These are phyloP conservation scores for Mesembrinibis cayennensis DNA, from an alignment of 2,113 vertebrate genomes.

Conservation along the genomic window DNA sequence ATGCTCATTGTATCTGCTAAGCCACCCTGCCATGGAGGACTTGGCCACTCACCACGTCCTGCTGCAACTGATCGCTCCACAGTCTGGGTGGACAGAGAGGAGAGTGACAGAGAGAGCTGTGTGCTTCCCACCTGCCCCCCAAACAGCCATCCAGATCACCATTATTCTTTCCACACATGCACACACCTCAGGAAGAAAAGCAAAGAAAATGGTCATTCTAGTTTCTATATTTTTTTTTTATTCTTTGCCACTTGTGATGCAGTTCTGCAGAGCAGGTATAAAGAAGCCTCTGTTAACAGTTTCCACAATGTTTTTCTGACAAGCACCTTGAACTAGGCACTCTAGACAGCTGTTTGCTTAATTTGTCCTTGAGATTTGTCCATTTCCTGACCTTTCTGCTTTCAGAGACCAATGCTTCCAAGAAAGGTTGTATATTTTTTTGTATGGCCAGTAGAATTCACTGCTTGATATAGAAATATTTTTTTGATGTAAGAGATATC, in stretches of 20 bases:
- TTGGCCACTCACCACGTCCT: background rate
- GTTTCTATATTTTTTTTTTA: background rate
- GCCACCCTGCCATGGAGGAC: background rate
- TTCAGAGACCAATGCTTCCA: background rate
- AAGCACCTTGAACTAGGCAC: background rate
- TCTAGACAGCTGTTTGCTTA: background rate
- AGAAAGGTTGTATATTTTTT: background rate
- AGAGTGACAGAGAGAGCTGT: background rate
- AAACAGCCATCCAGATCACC: background rate
- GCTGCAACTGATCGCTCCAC: background rate
- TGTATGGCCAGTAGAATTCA: background rate
- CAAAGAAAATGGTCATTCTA: background rate
- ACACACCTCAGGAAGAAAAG: background rate
- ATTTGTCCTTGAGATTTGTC: background rate
- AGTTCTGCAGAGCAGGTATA: background rate
- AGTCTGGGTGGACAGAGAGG: background rate
- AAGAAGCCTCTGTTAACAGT: background rate
- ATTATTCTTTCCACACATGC: background rate
- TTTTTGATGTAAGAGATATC: background rate
- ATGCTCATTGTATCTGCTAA: background rate
- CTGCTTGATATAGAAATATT: background rate
- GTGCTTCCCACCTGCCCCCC: background rate
- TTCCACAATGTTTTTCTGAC: background rate
- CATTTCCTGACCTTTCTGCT: background rate
- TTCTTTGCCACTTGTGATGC: fast-evolving